Percentiles rank a stretch among this genome's conserved stretches.
phyloP scores from a whole-genome alignment of 1,140 invertebrate species.

The Drosophila orena region DNA sequence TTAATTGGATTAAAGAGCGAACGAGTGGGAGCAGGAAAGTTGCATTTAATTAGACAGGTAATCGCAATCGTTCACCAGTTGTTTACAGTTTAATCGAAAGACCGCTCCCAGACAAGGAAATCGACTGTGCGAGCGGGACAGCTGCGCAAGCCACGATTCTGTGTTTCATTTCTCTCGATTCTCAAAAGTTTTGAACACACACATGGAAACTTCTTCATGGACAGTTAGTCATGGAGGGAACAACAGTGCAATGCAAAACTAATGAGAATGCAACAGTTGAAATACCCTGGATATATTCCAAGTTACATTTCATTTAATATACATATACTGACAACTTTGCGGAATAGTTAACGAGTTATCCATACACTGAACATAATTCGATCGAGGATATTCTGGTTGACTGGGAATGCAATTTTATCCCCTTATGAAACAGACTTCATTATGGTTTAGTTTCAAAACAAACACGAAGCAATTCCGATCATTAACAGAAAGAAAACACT shows the following conservation, averaged over 20 bases:
- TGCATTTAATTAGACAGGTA: slow-evolving; percentile 21
- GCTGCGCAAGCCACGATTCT: background rate
- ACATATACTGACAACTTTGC: no score
- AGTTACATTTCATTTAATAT: background rate
- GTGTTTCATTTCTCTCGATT: background rate
- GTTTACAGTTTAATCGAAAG: slow-evolving; percentile 14
- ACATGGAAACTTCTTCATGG: background rate
- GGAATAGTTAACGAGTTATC: no score
- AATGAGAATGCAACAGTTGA: background rate
- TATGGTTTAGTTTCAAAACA: background rate
- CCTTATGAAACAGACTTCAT: background rate
- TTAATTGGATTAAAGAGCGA: slow-evolving; percentile 37
- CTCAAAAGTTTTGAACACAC: background rate
- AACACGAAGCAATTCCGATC: background rate
- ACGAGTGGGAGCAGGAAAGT: background rate
- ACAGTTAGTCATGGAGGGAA: slow-evolving; percentile 16
- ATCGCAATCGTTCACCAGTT: slow-evolving; percentile 17
- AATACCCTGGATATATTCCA: background rate
- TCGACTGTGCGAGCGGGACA: slow-evolving; percentile 21
- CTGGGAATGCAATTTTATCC: background rate
- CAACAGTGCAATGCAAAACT: slow-evolving; percentile 2
- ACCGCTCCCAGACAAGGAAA: slow-evolving; percentile 26
- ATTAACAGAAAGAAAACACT: no score
- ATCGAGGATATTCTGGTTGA: background rate
- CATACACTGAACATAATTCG: background rate